Conservation (phyloP, 2,888 invertebrate species). For the Camponotus fellah region DNA sequence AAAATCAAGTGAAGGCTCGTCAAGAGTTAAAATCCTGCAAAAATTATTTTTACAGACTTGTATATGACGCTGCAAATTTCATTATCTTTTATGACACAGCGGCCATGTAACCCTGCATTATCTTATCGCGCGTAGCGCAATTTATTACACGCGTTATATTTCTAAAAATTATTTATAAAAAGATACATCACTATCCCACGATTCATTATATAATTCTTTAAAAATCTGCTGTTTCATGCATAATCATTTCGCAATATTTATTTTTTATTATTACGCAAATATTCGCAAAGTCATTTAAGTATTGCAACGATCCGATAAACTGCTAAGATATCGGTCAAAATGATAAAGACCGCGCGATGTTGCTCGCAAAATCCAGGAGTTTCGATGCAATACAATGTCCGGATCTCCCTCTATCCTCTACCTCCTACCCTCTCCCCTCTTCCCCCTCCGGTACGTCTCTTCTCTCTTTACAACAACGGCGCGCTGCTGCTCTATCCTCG, state of each 20-base stretch:
- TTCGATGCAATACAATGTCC: slow-evolving; percentile 12
- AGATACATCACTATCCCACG: background rate
- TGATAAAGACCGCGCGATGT: slow-evolving; percentile 17
- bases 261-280: background rate
- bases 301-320: background rate
- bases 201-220: background rate
- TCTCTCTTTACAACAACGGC: slow-evolving; percentile 37
- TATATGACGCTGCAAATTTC: background rate
- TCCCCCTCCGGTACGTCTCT: background rate
- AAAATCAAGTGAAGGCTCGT: no score
- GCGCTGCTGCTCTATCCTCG: slow-evolving; percentile 20
- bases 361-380: slow-evolving; percentile 50
- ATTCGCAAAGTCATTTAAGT: background rate
- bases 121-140: background rate
- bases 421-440: no score
- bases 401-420: background rate
- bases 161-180: background rate
- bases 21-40: no score
- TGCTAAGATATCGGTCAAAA: slow-evolving; percentile 10
- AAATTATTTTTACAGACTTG: no score
- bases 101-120: background rate
- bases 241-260: background rate
- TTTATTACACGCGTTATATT: background rate
- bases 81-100: background rate
- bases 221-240: background rate